Conservation (phyloP, 2,113 vertebrate genomes). For the Porphyrio hochstetteri region DNA sequence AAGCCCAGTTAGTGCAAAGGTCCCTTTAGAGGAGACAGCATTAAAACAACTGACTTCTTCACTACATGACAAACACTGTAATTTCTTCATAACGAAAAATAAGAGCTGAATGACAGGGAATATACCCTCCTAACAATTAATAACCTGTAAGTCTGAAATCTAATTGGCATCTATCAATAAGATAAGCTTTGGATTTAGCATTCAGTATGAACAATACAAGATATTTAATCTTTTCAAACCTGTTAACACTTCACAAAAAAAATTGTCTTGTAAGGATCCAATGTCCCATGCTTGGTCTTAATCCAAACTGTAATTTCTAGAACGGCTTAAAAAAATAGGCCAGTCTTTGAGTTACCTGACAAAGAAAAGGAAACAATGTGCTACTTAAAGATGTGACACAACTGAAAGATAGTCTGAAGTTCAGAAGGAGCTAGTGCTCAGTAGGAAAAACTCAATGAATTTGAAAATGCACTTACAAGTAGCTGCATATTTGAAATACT, state of each 20-base stretch:
- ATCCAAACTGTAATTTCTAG: background rate
- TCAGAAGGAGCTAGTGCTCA: background rate
- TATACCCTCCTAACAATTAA: background rate
- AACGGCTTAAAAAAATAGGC: background rate
- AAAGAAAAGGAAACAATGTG: background rate
- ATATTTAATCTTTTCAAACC: background rate
- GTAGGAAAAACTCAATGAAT: background rate
- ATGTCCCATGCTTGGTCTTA: background rate
- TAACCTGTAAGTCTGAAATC: background rate
- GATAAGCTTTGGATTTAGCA: background rate
- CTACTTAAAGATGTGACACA: background rate
- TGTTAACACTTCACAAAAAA: background rate
- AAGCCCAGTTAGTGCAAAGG: background rate
- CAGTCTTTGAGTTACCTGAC: background rate
- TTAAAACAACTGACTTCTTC: background rate
- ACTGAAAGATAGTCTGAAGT: background rate
- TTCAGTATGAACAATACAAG: background rate
- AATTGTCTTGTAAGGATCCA: background rate
- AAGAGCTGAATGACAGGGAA: background rate
- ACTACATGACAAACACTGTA: background rate
- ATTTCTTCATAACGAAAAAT: background rate
- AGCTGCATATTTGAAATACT: background rate
- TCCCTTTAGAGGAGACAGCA: background rate
- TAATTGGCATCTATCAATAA: background rate
- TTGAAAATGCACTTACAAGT: background rate